Evolutionary conservation across 64 coral and sea anemone species (phyloP), one percentile per base, ranked within the genome.

Genomic region (Platygyra sinensis): DNA sequence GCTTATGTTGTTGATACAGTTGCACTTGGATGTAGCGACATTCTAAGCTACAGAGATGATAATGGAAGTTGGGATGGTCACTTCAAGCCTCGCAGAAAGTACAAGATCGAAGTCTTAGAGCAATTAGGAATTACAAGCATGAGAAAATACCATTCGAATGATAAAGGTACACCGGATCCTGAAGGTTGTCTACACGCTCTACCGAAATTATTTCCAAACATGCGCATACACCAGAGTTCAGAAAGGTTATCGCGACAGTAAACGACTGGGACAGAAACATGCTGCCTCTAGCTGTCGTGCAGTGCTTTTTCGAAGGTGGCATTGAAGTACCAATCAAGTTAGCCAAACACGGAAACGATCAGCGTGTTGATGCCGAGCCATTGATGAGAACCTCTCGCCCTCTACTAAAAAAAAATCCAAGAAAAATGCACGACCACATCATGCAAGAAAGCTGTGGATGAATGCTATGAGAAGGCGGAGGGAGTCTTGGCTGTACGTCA

Each of bases 391-490:
- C 93, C 72, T 90, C 81, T 22, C 62, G 69, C 39, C 78, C 80
- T 61, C 79, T 83, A 8, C 78, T 94, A 27, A 5, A 86, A 24
- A n/a, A 86, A 78, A 49, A 32, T 87, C 27, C 78, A 86, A 65
- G 75, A 94, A 30, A 94, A 94, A 75, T 83, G 78, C 71, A 57
- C 38, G 33, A 90, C 60, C 20, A 67, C 50, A 63, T 62, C 80
- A 30, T 89, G 69, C 69, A 77, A 78, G 60, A 72, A 86, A 79
- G 93, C 87, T 73, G 86, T 89, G 15, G 74, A 89, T 52, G 88
- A 94, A 79, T 86, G 87, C 57, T 94, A 60, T 87, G 24, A 94
- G 87, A 77, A 73, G 73, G 78, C 30, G 93, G 89, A 85, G 89
- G 89, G 32, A 80, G 22, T 24, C 25, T 7, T 39, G 64, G 65